phyloP scores from a whole-genome alignment of 1,140 invertebrate genomes.

The Diploscapter pachys region DNA sequence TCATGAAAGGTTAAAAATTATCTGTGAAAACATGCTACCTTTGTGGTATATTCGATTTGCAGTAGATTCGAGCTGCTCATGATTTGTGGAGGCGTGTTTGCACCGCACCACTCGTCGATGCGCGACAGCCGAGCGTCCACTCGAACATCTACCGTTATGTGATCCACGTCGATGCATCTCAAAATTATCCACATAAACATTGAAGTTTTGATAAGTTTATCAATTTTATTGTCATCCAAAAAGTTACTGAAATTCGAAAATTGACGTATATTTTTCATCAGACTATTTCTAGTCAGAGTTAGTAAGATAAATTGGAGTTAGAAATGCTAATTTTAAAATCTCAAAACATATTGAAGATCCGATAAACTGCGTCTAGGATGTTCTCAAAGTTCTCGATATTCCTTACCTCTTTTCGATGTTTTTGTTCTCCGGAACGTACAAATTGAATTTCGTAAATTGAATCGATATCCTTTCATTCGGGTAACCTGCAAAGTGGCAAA shows the following conservation, averaged over 20 bases:
- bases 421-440: slow-evolving; percentile 30
- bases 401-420: slow-evolving; percentile 19
- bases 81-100: slow-evolving; percentile 48
- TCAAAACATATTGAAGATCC: too few species aligned
- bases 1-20: neutral
- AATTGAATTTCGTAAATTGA: slow-evolving; percentile 23
- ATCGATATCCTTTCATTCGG: slow-evolving; percentile 28
- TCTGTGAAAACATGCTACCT: slow-evolving; percentile 16
- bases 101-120: slow-evolving; percentile 54
- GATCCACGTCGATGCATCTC: slow-evolving; percentile 55
- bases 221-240: too few species aligned
- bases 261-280: too few species aligned
- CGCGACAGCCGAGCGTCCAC: slow-evolving; percentile 55
- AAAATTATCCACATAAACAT: slow-evolving; percentile 1
- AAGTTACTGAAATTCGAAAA: too few species aligned
- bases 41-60: slow-evolving; percentile 54
- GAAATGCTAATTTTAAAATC: too few species aligned
- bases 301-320: too few species aligned
- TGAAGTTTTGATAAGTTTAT: too few species aligned
- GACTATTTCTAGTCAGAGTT: too few species aligned
- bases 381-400: neutral
- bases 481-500: neutral
- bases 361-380: too few species aligned
- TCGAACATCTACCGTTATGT: slow-evolving; percentile 54
- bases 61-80: slow-evolving; percentile 55